Percentiles rank a stretch among this genome's conserved stretches.
phyloP scores from a whole-genome alignment of 2,113 vertebrate species.

The Uria lomvia region DNA sequence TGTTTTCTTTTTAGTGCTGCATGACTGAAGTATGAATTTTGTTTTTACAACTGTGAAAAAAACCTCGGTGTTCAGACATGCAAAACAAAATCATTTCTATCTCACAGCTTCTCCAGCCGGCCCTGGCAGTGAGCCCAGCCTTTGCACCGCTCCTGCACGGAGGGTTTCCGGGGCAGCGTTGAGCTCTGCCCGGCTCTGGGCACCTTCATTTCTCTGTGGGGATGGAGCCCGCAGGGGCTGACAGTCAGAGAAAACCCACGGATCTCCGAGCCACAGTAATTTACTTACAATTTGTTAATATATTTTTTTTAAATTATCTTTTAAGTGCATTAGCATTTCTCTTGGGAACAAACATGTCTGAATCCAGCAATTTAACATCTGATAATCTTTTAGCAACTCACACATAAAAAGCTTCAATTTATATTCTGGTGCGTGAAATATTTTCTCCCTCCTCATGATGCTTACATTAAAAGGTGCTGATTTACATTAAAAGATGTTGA shows the following conservation, averaged over 20 bases:
- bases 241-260: background rate
- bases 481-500: background rate
- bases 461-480: background rate
- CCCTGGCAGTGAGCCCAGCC: fast-evolving
- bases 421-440: background rate
- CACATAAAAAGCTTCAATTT: background rate
- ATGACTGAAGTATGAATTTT: background rate
- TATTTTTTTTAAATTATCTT: background rate
- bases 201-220: background rate
- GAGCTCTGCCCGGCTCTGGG: background rate
- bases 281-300: background rate
- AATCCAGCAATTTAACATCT: background rate
- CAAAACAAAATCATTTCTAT: background rate
- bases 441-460: background rate
- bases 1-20: background rate
- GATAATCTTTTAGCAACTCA: background rate
- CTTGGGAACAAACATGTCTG: background rate
- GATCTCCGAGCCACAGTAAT: background rate
- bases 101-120: background rate
- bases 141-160: background rate
- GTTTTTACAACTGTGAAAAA: background rate
- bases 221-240: fast-evolving
- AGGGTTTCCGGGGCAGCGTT: fast-evolving
- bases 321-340: background rate
- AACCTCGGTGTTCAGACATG: background rate